phyloP scores from a whole-genome alignment of 2,113 vertebrate species.

The Festucalex cinctus region DNA sequence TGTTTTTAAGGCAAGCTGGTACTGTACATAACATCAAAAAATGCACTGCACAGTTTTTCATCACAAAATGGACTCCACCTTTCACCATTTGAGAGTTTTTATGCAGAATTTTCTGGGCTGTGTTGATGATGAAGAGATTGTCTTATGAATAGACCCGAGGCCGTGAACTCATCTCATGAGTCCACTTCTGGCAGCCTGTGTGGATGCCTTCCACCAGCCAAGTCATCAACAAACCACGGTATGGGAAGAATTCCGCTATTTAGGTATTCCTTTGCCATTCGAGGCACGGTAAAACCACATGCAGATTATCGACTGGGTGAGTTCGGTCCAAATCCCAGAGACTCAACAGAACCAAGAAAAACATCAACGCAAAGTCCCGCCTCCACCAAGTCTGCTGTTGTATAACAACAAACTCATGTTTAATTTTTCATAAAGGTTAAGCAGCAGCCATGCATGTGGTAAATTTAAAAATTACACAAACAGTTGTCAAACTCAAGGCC shows the following conservation, averaged over 20 bases:
- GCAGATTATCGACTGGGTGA: conserved; percentile 37
- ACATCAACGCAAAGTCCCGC: conserved; percentile 22
- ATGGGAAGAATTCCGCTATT: conserved; percentile 62
- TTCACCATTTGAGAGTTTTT: conserved; percentile 7
- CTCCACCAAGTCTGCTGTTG: conserved; percentile 24
- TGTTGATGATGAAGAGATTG: conserved; percentile 38
- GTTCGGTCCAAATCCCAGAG: conserved; percentile 33
- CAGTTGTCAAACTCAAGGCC: too few species aligned
- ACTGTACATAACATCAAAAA: background rate
- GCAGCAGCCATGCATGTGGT: background rate
- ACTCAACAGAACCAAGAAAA: conserved; percentile 38
- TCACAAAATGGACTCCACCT: conserved; percentile 6
- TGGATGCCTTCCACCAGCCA: conserved; percentile 37
- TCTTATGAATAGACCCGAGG: conserved; percentile 41
- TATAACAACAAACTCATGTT: conserved; percentile 9
- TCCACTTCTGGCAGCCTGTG: conserved; percentile 35
- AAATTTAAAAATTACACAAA: background rate
- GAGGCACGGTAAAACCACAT: conserved; percentile 53
- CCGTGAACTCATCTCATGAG: conserved; percentile 35
- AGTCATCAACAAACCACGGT: conserved; percentile 61
- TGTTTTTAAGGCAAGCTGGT: too few species aligned
- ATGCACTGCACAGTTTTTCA: background rate
- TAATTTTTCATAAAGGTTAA: background rate
- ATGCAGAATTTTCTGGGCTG: conserved; percentile 19
- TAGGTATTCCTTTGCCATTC: conserved; percentile 53